Evolutionary conservation across 2,888 invertebrate genomes (phyloP), one percentile per base, ranked within the genome.

Genomic region (Neuroscelio doddi): DNA sequence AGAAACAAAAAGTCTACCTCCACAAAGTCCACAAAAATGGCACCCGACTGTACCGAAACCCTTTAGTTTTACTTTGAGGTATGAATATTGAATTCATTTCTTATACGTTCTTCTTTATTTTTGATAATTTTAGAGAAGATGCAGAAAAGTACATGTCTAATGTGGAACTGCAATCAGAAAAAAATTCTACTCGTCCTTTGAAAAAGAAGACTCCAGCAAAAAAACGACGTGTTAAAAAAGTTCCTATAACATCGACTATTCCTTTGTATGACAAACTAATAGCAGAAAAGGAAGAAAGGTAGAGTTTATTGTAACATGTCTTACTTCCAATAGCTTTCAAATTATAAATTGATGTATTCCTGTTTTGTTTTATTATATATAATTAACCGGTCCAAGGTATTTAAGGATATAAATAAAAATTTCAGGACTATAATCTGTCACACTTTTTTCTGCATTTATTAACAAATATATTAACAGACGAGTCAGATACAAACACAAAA

Each of bases 231-330:
- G 89, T 89, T 1, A 87, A 88, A 73, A 89, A 91, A 1, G 87
- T 92, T 56, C 92, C 92, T 0, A 87, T 92, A 30, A 90, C 91
- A 70, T 91, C 92, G 0, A 88, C 90, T 72, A 89, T 92, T 61
- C 91, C 90, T 0, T 86, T 92, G 10, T 92, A 90, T 73, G 89
- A 92, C 75, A 90, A 91, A 85, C 89, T 92, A 64, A 85, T 92
- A 74, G 90, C 89, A 67, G 91, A 91, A 64, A 91, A 91, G 82
- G 90, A 92, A 78, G 88, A 89, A 86, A 89, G 91, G 92, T 91
- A 63, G n/a, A n/a, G n/a, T n/a, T n/a, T n/a, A n/a, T n/a, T n/a
- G n/a, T n/a, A n/a, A n/a, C n/a, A n/a, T n/a, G n/a, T n/a, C n/a
- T n/a, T n/a, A n/a, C n/a, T n/a, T n/a, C n/a, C n/a, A n/a, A n/a